Percentiles rank a stretch among this genome's conserved stretches.
phyloP scores from a whole-genome alignment of 2,113 vertebrate genomes.

The Solea senegalensis region DNA sequence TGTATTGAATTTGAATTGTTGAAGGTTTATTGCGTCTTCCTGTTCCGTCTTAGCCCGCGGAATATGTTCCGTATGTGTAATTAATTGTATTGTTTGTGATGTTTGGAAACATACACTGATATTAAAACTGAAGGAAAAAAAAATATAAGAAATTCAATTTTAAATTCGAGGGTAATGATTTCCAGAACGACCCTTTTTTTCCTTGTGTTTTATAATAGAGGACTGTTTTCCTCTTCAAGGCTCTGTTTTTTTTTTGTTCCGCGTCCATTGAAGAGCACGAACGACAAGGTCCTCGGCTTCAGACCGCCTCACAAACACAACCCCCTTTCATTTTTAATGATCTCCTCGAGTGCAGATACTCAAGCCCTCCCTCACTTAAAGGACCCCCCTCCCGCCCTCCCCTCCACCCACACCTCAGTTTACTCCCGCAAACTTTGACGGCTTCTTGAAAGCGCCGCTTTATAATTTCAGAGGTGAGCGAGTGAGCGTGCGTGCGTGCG shows the following conservation, averaged over 20 bases:
- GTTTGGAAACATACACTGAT: no score
- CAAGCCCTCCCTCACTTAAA: conserved; percentile 21
- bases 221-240: background rate
- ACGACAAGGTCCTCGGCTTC: conserved; percentile 45
- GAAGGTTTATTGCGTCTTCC: no score
- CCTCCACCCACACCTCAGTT: conserved; percentile 3
- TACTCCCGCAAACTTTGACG: conserved; percentile 46
- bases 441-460: conserved; percentile 63
- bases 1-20: no score
- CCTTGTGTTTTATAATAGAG: conserved; percentile 12
- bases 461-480: conserved; percentile 65
- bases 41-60: no score
- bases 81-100: no score
- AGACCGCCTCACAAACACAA: conserved; percentile 40
- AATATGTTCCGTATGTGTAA: no score
- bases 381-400: background rate
- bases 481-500: no score
- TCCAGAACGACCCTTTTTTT: conserved; percentile 12
- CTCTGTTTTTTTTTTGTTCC: background rate
- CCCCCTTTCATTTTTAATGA: conserved; percentile 67
- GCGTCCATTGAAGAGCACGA: conserved; percentile 1
- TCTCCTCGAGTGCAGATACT: conserved; percentile 55
- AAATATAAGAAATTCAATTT: no score
- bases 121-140: no score
- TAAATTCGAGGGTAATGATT: no score